Conservation (phyloP, 2,888 invertebrate species). For the Eupithecia exiguata region DNA sequence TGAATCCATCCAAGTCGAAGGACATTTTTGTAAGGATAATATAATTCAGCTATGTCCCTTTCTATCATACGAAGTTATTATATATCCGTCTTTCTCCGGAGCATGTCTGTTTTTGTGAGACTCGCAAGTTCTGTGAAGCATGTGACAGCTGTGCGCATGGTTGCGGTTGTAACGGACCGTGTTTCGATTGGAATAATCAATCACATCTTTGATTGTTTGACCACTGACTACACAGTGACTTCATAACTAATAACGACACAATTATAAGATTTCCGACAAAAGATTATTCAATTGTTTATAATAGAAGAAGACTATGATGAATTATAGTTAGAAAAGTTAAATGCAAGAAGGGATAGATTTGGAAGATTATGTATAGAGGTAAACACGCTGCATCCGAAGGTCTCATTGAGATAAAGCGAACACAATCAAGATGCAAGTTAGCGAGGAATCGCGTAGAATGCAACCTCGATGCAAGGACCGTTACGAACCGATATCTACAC, state of each 20-base stretch:
- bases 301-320: slow-evolving; percentile 23
- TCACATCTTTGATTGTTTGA: slow-evolving; percentile 79
- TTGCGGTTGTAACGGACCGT: slow-evolving; percentile 80
- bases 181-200: slow-evolving; percentile 80
- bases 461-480: slow-evolving; percentile 73
- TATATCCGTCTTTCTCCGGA: slow-evolving; percentile 63
- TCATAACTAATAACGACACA: slow-evolving; percentile 50
- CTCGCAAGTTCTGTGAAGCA: slow-evolving; percentile 77
- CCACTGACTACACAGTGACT: slow-evolving; percentile 62
- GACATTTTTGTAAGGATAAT: slow-evolving; percentile 65
- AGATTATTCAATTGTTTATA: slow-evolving; percentile 20
- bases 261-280: slow-evolving; percentile 29
- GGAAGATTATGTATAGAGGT: slow-evolving; percentile 20
- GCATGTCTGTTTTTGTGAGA: slow-evolving; percentile 77
- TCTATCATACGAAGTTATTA: slow-evolving; percentile 48
- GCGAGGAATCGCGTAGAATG: slow-evolving; percentile 70
- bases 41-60: slow-evolving; percentile 59
- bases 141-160: slow-evolving; percentile 82
- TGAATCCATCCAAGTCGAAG: slow-evolving; percentile 60
- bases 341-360: background rate
- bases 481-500: slow-evolving; percentile 73
- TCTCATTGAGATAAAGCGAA: slow-evolving; percentile 58
- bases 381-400: slow-evolving; percentile 46
- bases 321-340: slow-evolving; percentile 1
- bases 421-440: slow-evolving; percentile 66